These are phyloP conservation scores for Sapajus apella DNA, from an alignment of 2,113 vertebrate species.

Conservation along the genomic window DNA sequence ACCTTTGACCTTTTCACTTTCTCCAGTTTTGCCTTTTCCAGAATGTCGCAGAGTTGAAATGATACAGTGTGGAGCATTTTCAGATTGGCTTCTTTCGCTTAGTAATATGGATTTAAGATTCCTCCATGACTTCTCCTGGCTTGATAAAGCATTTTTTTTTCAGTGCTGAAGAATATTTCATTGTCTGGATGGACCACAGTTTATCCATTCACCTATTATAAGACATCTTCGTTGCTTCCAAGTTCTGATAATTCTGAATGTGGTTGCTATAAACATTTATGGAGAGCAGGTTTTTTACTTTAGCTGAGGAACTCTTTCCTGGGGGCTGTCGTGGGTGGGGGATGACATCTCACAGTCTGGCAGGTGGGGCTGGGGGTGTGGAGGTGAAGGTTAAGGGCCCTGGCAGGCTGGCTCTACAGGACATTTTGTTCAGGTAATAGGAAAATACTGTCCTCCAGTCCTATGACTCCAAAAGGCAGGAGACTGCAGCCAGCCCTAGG, in stretches of 20 bases:
- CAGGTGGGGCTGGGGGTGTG: background rate
- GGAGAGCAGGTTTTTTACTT: background rate
- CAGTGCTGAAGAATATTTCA: background rate
- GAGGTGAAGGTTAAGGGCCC: background rate
- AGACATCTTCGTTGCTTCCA: background rate
- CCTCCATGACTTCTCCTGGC: background rate
- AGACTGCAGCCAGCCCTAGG: background rate
- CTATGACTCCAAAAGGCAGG: fast-evolving
- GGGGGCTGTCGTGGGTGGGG: background rate
- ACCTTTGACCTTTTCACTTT: too few species aligned
- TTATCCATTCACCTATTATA: background rate
- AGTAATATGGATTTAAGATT: fast-evolving
- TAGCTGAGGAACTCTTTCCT: background rate
- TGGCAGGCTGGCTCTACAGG: background rate
- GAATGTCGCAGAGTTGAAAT: background rate
- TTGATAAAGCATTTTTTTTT: background rate
- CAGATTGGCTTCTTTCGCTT: background rate
- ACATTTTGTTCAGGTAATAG: background rate
- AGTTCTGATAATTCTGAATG: background rate
- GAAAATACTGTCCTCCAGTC: background rate
- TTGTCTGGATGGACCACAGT: background rate
- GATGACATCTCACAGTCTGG: background rate
- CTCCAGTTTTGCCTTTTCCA: background rate
- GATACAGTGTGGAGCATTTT: fast-evolving
- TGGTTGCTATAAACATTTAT: background rate